A percentile compares a stretch with the other conserved stretches of the same genome.
phyloP scores from a whole-genome alignment of 2,888 invertebrate species.

The Drosophila paranaensis region DNA sequence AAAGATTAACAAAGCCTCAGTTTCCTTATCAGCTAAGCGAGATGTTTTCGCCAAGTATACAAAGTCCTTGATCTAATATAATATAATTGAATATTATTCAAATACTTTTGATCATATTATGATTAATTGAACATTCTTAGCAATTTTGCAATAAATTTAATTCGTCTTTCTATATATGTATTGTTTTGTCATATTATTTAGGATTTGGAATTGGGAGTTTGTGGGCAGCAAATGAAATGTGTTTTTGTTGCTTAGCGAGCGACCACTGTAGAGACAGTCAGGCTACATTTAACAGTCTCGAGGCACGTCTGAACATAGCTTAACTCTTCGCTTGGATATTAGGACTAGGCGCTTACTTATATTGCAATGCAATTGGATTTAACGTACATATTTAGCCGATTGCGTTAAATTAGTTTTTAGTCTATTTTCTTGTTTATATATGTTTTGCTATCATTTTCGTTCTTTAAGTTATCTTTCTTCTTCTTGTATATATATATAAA shows the following conservation, averaged over 20 bases:
- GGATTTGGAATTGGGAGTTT: not conserved
- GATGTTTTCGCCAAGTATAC: not conserved
- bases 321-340: constrained; percentile 30
- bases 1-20: not conserved
- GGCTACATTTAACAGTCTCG: not conserved
- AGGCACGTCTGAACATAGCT: constrained; percentile 27
- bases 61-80: not conserved
- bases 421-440: constrained; percentile 55
- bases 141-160: not conserved
- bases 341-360: constrained; percentile 56
- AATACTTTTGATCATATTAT: not conserved
- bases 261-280: constrained; percentile 11
- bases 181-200: not conserved
- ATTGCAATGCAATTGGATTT: constrained; percentile 61
- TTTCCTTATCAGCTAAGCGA: constrained; percentile 1
- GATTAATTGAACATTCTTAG: not conserved
- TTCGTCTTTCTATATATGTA: not conserved
- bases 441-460: constrained; percentile 60
- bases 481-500: constrained; percentile 68
- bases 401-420: constrained; percentile 72
- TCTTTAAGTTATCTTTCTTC: constrained; percentile 10
- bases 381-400: constrained; percentile 72
- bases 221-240: not conserved
- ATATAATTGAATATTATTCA: too few relatives aligned
- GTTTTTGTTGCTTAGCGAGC: not conserved